These are phyloP conservation scores for Halcyon chelicuti DNA, from an alignment of 2,797 vertebrate species.

Conservation along the genomic window DNA sequence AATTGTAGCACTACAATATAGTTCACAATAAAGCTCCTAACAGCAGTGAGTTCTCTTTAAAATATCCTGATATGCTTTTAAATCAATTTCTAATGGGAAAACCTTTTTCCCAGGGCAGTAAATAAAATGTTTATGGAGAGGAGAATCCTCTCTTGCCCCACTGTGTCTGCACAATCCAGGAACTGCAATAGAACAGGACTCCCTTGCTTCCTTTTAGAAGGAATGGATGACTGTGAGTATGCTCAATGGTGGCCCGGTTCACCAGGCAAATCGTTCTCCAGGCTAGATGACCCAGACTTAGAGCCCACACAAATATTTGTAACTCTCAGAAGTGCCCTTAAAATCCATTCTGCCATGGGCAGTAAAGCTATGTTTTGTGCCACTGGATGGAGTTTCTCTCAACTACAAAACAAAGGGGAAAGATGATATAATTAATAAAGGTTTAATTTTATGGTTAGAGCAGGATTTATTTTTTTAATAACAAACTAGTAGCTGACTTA, in stretches of 20 bases:
- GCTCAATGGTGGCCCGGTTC: background rate
- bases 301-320: background rate
- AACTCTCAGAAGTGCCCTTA: background rate
- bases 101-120: conserved; percentile 13
- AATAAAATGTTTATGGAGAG: background rate
- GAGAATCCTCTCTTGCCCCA: background rate
- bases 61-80: conserved; percentile 43
- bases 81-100: conserved; percentile 40
- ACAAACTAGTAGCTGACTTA: background rate
- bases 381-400: background rate
- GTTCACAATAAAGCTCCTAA: conserved; percentile 56
- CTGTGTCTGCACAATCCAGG: background rate
- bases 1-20: conserved; percentile 41
- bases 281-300: background rate
- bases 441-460: background rate
- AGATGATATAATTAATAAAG: background rate
- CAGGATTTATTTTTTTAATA: background rate
- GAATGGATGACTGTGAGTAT: background rate
- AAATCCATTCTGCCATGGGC: background rate
- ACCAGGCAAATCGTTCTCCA: background rate
- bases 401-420: background rate
- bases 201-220: background rate
- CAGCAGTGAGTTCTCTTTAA: conserved; percentile 43
- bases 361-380: background rate
- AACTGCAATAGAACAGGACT: background rate